Evolutionary conservation across 2,888 invertebrate species (phyloP), one percentile per base, ranked within the genome.

Genomic region (Zygothrica quintamaculata): DNA sequence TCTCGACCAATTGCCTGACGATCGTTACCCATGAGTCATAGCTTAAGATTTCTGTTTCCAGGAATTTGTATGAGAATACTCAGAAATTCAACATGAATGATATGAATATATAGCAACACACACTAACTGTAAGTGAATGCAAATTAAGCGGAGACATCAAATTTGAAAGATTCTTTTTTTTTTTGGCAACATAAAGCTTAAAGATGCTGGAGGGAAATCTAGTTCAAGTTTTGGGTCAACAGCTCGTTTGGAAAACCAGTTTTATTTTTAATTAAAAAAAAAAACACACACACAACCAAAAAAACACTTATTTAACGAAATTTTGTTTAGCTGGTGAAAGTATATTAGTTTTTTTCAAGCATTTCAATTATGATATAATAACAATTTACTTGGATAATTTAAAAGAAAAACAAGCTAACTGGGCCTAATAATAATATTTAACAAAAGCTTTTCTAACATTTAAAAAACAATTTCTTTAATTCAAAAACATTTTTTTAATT

Each of bases 171-270:
- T 44, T n/a, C n/a, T n/a, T n/a, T n/a, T n/a, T n/a, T n/a, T n/a
- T n/a, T 58, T 47, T 55, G 47, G 40, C 15, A 50, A 58, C 40
- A 43, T 29, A 59, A 29, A 25, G 5, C 29, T n/a, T 12, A 31
- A 29, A 12, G 73, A 72, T 64, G 68, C 68, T 72, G 48, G 33
- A 53, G 84, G 84, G 77, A 79, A 79, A 79, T 80, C 84, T 79
- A 84, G 84, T 84, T 79, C 69, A 81, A 59, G 69, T 81, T 81
- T 77, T 75, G 64, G 77, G 78, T 78, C 70, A 81, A 70, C 77
- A 70, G 55, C 70, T 68, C 46, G 58, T 64, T 64, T 62, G 64
- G 9, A 29, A 60, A 80, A 80, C 80, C 67, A 71, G 80, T 80
- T 80, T 84, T 65, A 71, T 84, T 80, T 80, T 84, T 81, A 84